Evolutionary conservation across 2,888 invertebrate species (phyloP), one percentile per base, ranked within the genome.

Genomic region (Xanthorhoe designata): DNA sequence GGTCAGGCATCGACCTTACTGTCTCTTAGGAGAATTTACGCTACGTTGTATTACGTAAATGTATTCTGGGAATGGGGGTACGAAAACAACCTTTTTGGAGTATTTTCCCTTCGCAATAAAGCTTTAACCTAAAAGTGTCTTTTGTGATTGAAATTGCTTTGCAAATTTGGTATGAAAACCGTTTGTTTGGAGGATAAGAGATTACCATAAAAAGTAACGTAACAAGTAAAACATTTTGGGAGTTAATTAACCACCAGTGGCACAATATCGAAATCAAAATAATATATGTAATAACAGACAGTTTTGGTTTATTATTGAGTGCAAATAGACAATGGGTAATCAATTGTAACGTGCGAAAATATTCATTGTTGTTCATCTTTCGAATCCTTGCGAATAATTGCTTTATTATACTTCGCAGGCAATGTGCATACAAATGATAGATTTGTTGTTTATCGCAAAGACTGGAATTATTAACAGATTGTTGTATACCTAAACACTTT

Each of bases 1-100:
- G 70, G 73, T 72, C 70, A 72, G 67, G 56, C 66, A 58, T 47
- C 66, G 67, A 71, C 71, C 71, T 70, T 67, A 68, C 18, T 63
- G 69, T 66, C 68, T 69, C 61, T 64, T 60, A 63, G 60, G 57
- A 49, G 54, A 66, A 67, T 61, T 59, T 63, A 64, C 54, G 50
- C 17, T 54, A 68, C 64, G 49, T 61, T 63, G 45, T 60, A 59
- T 32, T 64, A 66, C 45, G 63, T 55, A 55, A 63, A 64, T 64
- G 38, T 17, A 32, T 54, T 60, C 38, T 45, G 29, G 52, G 60
- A 56, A 61, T 56, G 15, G 24, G 42, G 47, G 10, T 50, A 47
- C 17, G 24, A 55, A 56, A 63, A 55, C 52, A 63, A 60, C 15
- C 13, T 9, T 13, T 56, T 61, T 18, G 13, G 38, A 13, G 38